Evolutionary conservation across 2,113 vertebrate species (phyloP).

Genomic region (Amia ocellicauda): DNA sequence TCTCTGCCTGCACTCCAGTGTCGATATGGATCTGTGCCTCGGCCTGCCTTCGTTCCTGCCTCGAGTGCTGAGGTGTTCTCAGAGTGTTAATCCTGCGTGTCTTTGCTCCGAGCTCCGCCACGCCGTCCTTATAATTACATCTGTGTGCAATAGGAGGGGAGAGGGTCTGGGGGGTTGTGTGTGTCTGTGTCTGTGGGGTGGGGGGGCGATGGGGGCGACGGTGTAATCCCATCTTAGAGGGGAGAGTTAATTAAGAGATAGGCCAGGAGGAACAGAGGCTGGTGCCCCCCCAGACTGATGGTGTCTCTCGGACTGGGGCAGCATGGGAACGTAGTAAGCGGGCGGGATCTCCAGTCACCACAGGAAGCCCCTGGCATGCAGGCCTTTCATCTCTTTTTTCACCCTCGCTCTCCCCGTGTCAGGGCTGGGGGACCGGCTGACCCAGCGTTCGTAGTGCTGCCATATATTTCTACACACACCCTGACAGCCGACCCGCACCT

Average conservation of each 20-base stretch:
- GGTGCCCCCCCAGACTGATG: too few species aligned
- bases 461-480: too few species aligned
- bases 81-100: slow-evolving; percentile 45
- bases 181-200: slow-evolving; percentile 30
- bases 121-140: slow-evolving; percentile 6
- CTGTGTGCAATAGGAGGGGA: neutral
- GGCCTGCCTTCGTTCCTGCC: slow-evolving; percentile 1
- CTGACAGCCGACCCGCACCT: too few species aligned
- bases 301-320: too few species aligned
- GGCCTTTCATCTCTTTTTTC: too few species aligned
- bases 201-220: slow-evolving; percentile 12
- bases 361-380: too few species aligned
- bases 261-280: slow-evolving; percentile 26
- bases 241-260: slow-evolving; percentile 26
- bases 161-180: slow-evolving; percentile 4
- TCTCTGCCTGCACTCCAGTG: slow-evolving; percentile 20
- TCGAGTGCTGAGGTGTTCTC: slow-evolving; percentile 27
- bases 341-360: slow-evolving; percentile 26
- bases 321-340: too few species aligned
- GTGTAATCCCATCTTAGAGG: slow-evolving; percentile 38
- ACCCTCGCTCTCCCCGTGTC: too few species aligned
- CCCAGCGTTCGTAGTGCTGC: too few species aligned
- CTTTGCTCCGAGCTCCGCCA: slow-evolving; percentile 12
- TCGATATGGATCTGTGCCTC: too few species aligned
- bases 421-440: too few species aligned